These are phyloP conservation scores for Amiota communis DNA, from an alignment of 2,888 invertebrate species.

Conservation along the genomic window DNA sequence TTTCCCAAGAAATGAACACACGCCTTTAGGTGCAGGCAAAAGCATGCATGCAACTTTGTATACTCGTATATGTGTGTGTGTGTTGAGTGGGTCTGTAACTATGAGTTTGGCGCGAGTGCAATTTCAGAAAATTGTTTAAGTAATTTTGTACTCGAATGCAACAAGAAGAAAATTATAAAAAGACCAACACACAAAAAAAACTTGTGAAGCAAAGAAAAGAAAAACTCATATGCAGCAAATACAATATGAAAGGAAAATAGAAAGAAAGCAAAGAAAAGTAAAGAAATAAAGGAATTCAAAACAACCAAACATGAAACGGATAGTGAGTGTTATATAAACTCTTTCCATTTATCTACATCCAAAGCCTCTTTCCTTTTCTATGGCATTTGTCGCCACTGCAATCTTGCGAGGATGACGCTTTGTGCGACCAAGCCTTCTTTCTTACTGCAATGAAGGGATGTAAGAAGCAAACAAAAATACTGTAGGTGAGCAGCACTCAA, in stretches of 20 bases:
- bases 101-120: conserved; percentile 63
- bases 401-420: neutral
- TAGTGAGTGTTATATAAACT: neutral
- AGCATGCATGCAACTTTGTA: conserved; percentile 19
- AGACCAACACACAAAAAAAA: neutral
- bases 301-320: conserved; percentile 4
- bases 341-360: neutral
- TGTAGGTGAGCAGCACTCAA: neutral
- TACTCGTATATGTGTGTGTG: conserved; percentile 45
- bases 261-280: neutral
- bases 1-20: conserved; percentile 19
- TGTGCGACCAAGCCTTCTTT: neutral
- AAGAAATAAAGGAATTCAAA: neutral
- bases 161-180: conserved; percentile 33
- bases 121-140: conserved; percentile 65
- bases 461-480: neutral
- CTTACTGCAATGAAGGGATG: neutral
- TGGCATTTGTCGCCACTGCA: neutral
- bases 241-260: neutral
- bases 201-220: neutral
- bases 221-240: neutral
- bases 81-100: conserved; percentile 45
- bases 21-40: conserved; percentile 17
- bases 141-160: conserved; percentile 65
- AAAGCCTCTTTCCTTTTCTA: neutral